Conservation (phyloP, 2,113 vertebrate species). For the Larimichthys crocea region DNA sequence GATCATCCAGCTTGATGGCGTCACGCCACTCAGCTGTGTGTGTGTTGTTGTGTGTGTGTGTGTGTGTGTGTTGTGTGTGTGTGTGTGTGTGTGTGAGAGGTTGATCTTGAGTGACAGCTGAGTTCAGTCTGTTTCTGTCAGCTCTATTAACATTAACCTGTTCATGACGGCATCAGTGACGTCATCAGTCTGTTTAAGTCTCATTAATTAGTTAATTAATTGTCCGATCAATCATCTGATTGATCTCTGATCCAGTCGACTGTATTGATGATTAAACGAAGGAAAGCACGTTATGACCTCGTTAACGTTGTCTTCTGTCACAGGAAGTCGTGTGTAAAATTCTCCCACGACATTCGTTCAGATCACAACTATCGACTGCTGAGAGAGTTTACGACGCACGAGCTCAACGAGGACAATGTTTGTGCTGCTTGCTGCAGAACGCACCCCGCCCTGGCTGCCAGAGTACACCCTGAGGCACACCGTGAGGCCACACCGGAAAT, state of each 20-base stretch:
- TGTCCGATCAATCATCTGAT: no score
- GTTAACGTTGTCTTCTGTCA: background rate
- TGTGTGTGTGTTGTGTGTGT: no score
- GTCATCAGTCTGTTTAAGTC: no score
- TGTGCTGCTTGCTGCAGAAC: conserved; percentile 83
- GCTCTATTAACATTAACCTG: no score
- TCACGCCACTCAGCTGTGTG: no score
- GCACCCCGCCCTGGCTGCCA: conserved; percentile 77
- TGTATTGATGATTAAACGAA: background rate
- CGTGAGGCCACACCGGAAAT: background rate
- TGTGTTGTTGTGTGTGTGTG: no score
- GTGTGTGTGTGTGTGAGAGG: no score
- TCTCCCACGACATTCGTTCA: conserved; percentile 76
- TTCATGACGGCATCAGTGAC: no score
- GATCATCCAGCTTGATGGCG: no score
- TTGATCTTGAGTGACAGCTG: no score
- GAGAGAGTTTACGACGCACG: conserved; percentile 74
- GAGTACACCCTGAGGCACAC: conserved; percentile 55
- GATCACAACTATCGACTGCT: conserved; percentile 74
- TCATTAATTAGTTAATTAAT: no score
- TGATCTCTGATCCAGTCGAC: background rate
- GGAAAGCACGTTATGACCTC: background rate
- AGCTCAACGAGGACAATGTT: conserved; percentile 77
- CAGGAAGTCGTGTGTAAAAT: conserved; percentile 80
- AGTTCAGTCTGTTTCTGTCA: no score